Evolutionary conservation across 2,888 invertebrate genomes (phyloP), one percentile per base, ranked within the genome.

Genomic region (Volucella inanis): DNA sequence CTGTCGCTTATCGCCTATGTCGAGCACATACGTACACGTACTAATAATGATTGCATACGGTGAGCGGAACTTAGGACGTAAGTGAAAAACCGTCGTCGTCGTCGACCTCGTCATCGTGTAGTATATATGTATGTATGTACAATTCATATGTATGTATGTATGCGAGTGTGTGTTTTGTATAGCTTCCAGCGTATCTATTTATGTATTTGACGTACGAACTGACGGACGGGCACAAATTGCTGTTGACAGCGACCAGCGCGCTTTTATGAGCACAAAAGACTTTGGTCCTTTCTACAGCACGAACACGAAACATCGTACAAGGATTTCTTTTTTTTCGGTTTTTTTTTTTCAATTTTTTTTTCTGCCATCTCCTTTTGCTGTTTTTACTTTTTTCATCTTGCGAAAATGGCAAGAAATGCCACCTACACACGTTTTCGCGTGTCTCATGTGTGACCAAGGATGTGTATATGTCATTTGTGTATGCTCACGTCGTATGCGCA

Each of bases 401-500:
- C 64, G 77, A 74, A 77, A 78, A 81, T 62, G 39, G 76, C 72
- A 85, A 85, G 85, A 81, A 85, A 85, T 81, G 76, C 85, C 85
- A 85, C 85, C 85, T 81, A 85, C 85, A 83, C 83, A 85, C 85
- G 81, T 77, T 85, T 85, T 85, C 85, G 85, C 85, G 85, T 85
- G 81, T 81, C 76, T 72, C 81, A 76, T 81, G 57, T 85, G 85
- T 85, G 85, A 77, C 85, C 85, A 85, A 77, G 85, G 75, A 85
- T 81, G 62, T 85, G 55, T 59, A 76, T 65, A 65, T 72, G 45
- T 67, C 65, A 55, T 65, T 65, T 62, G 62, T 22, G 64, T 78
- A 55, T 64, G 43, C 47, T 43, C 38, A 68, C 67, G 57, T 54
- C 43, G 65, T 71, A 14, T 59, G 57, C 31, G 41, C 45, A 74